Base-by-base conservation (phyloP, 2,888 invertebrate genomes). In the Heterodera filipjevi region DNA sequence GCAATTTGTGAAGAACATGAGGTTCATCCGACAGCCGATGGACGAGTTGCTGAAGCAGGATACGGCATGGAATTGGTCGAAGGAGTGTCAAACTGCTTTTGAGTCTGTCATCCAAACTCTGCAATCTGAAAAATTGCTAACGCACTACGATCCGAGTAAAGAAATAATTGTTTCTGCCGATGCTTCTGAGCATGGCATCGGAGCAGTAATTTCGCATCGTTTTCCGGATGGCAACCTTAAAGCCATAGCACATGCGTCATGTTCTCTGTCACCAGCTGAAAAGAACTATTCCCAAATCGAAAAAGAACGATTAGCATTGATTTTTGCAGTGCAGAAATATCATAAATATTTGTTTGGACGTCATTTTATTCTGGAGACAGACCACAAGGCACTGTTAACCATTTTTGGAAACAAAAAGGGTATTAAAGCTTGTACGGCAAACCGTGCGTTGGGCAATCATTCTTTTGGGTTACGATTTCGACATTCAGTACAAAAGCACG, bases 321-420 rank as follows among this genome's bases (percentile, higher is more conserved):
- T 90, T 27, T 91, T 87, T 79, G 90, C 89, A 1, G 86, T 90
- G 1, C 86, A 86, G 35, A 89, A 89, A 81, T 91, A 90, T 84
- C 89, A 90, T 73, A 84, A 90, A 89, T 82, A 85, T 80, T 71
- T 91, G 0, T 90, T 84, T 80, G 90, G 90, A 3, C 83, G 88
- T 27, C 84, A 85, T 30, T 91, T 91, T 81, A 89, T 89, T 2
- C 82, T 85, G 3, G 78, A 77, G 12, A 85, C 85, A 1, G 85
- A 85, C 70, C 85, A 85, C 66, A 78, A 82, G 80, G 90, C 91
- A 0, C 81, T 91, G 3, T 89, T 85, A 0, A 32, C 82, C 3
- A 81, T 85, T 22, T 85, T 83, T 33, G 83, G 83, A 19, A 66
- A 66, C 33, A 82, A 84, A 77, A 81, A 79, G n/a, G 83, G 81